Conservation (phyloP, 2,888 invertebrate genomes). For the Merodon equestris region DNA sequence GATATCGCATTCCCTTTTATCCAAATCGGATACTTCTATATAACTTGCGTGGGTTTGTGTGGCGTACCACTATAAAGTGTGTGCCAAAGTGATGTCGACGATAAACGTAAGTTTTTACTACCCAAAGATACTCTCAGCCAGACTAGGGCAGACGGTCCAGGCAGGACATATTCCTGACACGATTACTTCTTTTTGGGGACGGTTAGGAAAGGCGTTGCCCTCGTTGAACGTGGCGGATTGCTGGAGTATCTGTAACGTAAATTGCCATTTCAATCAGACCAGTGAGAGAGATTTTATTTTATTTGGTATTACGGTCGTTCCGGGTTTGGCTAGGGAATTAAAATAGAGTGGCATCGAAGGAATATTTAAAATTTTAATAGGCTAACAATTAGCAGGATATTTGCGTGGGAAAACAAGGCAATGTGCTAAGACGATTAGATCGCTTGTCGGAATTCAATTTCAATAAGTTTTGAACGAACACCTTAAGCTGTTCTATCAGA, state of each 20-base stretch:
- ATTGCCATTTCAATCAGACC: background rate
- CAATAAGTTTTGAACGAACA: no score
- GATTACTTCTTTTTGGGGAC: no score
- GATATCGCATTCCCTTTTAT: conserved; percentile 52
- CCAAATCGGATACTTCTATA: background rate
- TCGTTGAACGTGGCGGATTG: background rate
- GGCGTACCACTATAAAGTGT: conserved; percentile 54
- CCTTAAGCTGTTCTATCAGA: background rate
- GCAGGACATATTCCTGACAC: no score
- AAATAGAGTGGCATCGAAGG: conserved; percentile 1
- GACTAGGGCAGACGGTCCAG: no score
- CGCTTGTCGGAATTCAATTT: no score
- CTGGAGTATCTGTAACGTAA: conserved; percentile 28
- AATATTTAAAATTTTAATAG: conserved; percentile 36
- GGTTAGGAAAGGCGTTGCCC: no score
- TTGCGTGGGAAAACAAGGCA: background rate
- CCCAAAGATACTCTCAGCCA: conserved; percentile 21
- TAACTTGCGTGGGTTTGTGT: conserved; percentile 9
- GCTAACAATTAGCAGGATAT: conserved; percentile 28
- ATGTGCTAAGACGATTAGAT: no score
- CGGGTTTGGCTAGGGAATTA: background rate
- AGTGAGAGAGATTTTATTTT: conserved; percentile 20
- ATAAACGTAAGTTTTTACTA: conserved; percentile 65
- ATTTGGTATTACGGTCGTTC: no score
- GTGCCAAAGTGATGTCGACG: conserved; percentile 56